Evolutionary conservation across 2,888 invertebrate species (phyloP).

Genomic region (Acronicta psi): DNA sequence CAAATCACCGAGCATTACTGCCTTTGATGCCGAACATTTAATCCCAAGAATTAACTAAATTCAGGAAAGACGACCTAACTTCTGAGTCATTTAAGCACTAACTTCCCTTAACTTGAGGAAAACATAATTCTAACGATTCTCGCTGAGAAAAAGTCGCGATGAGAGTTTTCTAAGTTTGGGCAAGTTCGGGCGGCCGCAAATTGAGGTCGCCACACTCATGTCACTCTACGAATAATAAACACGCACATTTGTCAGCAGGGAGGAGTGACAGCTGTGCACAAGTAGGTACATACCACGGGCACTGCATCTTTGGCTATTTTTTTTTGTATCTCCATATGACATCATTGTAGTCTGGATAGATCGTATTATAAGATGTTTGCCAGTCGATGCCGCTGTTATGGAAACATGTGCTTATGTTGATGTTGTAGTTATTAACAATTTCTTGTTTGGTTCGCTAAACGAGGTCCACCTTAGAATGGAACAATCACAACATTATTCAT

Average conservation of each 20-base stretch:
- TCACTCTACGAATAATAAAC: slow-evolving; percentile 18
- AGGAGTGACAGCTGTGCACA: neutral
- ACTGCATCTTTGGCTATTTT: too few species aligned
- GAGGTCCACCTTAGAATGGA: too few species aligned
- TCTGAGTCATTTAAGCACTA: slow-evolving; percentile 10
- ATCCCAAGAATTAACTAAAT: slow-evolving; percentile 5
- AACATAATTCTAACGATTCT: slow-evolving; percentile 6
- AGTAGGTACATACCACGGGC: too few species aligned
- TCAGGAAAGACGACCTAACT: neutral
- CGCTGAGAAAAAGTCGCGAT: neutral
- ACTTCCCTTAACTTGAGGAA: slow-evolving; percentile 7
- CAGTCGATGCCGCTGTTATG: too few species aligned
- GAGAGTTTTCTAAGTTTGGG: slow-evolving; percentile 3
- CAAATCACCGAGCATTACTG: neutral
- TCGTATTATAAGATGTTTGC: too few species aligned
- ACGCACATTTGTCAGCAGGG: neutral
- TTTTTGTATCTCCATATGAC: too few species aligned
- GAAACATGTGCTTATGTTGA: too few species aligned
- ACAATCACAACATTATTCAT: too few species aligned
- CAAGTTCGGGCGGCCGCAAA: neutral
- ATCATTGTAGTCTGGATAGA: too few species aligned
- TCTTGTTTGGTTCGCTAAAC: too few species aligned
- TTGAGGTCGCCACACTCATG: slow-evolving; percentile 1
- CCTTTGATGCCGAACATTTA: slow-evolving; percentile 3
- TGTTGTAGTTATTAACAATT: too few species aligned